These are phyloP conservation scores for Epinephelus cyanopodus DNA, from an alignment of 2,113 vertebrate species.

Conservation along the genomic window DNA sequence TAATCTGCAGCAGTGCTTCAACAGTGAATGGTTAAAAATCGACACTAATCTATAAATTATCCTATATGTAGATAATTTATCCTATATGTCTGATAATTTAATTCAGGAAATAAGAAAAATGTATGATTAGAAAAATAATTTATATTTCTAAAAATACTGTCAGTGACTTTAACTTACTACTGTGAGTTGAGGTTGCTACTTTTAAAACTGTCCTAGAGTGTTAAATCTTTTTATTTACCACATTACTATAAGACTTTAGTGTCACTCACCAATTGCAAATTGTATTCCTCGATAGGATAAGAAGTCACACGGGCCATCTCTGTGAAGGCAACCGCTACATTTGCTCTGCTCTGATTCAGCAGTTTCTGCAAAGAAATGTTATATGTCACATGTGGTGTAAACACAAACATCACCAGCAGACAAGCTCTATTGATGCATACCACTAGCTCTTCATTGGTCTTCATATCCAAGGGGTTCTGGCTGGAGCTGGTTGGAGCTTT, in stretches of 20 bases:
- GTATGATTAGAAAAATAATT: background rate
- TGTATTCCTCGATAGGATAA: constrained; percentile 49
- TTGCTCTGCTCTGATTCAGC: constrained; percentile 63
- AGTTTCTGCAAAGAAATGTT: constrained; percentile 57
- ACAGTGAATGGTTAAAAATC: background rate
- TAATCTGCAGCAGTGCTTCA: background rate
- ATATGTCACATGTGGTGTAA: background rate
- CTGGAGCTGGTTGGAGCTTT: background rate
- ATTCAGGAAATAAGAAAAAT: background rate
- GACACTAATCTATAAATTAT: background rate
- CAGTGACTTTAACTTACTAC: background rate
- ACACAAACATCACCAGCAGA: background rate
- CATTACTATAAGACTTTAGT: background rate
- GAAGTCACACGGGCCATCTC: constrained; percentile 35
- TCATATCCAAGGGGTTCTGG: constrained; percentile 36
- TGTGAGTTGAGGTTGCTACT: background rate
- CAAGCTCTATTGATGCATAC: constrained; percentile 52
- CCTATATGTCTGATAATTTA: background rate
- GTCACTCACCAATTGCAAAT: constrained; percentile 58
- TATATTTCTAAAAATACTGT: background rate
- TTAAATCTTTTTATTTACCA: background rate
- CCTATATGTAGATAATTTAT: background rate
- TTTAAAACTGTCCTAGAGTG: background rate
- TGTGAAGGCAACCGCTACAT: constrained; percentile 29
- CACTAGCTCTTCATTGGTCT: constrained; percentile 73